Evolutionary conservation across 1,140 invertebrate genomes (phyloP).

Genomic region (Megathymus violae): DNA sequence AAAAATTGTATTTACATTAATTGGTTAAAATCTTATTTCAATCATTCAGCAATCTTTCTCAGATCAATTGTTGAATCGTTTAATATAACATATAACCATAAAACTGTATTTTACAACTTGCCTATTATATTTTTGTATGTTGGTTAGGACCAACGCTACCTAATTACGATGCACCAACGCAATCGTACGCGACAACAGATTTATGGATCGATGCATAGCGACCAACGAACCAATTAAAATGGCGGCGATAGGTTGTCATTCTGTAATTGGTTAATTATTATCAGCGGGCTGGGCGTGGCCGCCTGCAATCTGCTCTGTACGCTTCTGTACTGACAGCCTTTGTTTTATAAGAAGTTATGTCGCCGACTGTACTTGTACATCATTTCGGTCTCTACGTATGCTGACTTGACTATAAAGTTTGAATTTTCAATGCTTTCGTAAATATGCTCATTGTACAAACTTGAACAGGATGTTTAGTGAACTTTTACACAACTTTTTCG

Average conservation of each 20-base stretch:
- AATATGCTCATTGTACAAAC: too few relatives aligned
- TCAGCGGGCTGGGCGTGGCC: constrained; percentile 65
- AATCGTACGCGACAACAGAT: constrained; percentile 42
- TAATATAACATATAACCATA: too few relatives aligned
- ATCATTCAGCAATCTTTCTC: too few relatives aligned
- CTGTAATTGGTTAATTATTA: constrained; percentile 81
- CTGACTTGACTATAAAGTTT: too few relatives aligned
- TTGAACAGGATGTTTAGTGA: too few relatives aligned
- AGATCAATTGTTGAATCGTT: too few relatives aligned
- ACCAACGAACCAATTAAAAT: constrained; percentile 74
- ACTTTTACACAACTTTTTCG: too few relatives aligned
- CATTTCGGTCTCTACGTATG: background rate
- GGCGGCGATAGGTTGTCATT: constrained; percentile 70
- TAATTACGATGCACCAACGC: constrained; percentile 32
- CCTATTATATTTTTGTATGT: background rate
- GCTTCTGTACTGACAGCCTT: constrained; percentile 27
- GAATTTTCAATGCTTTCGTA: too few relatives aligned
- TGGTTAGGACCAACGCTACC: constrained; percentile 3
- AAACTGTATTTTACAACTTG: background rate
- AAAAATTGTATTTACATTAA: too few relatives aligned
- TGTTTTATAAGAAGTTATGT: constrained; percentile 25
- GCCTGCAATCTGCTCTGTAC: constrained; percentile 35
- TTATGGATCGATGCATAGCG: constrained; percentile 62
- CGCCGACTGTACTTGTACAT: background rate
- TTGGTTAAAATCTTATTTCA: too few relatives aligned